Evolutionary conservation across 2,888 invertebrate genomes (phyloP).

Genomic region (Oligia latruncula): DNA sequence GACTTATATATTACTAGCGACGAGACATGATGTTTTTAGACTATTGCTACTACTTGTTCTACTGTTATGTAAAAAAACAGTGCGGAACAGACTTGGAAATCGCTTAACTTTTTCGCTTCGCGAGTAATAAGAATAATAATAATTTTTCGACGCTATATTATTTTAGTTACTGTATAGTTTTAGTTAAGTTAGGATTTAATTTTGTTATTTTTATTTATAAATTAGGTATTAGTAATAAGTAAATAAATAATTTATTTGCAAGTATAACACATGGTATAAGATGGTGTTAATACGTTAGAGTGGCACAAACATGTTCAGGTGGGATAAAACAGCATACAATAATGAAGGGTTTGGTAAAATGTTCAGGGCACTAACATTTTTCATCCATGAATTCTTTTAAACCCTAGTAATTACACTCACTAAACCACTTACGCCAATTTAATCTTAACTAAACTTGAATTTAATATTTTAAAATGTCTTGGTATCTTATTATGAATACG

Average conservation of each 20-base stretch:
- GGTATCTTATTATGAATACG: too few relatives aligned
- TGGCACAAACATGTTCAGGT: neutral
- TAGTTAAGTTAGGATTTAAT: too few relatives aligned
- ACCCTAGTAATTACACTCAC: neutral
- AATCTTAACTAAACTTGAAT: too few relatives aligned
- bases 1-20: too few relatives aligned
- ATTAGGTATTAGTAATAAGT: too few relatives aligned
- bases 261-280: neutral
- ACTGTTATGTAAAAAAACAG: neutral
- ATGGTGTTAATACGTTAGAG: neutral
- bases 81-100: neutral
- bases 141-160: too few relatives aligned
- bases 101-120: neutral
- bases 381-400: neutral
- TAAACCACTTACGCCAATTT: too few relatives aligned
- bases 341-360: neutral
- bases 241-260: neutral
- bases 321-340: neutral
- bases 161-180: too few relatives aligned
- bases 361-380: neutral
- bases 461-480: too few relatives aligned
- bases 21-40: neutral
- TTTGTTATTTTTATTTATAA: too few relatives aligned
- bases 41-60: neutral
- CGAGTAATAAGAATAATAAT: too few relatives aligned